Evolutionary conservation across 2,797 vertebrate genomes (phyloP).

Genomic region (Chaenodraco wilsoni): DNA sequence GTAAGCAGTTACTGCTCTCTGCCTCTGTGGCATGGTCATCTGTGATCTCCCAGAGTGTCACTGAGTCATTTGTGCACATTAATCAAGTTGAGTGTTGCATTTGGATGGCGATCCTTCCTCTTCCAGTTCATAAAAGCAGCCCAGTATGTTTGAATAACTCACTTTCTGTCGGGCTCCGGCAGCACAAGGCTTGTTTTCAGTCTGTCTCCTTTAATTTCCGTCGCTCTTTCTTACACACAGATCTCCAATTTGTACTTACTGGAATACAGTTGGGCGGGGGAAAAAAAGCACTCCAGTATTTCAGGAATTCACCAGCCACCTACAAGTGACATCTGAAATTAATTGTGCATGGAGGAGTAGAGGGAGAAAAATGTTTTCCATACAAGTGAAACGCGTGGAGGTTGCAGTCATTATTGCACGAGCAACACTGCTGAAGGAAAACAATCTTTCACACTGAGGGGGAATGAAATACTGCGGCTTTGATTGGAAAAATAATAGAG

Average conservation of each 20-base stretch:
- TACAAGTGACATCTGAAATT: constrained; percentile 75
- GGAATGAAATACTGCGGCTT: constrained; percentile 68
- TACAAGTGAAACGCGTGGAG: constrained; percentile 46
- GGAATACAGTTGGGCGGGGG: constrained; percentile 52
- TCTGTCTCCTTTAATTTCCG: constrained; percentile 65
- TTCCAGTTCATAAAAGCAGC: constrained; percentile 16
- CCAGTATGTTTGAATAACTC: constrained; percentile 48
- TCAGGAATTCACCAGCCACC: constrained; percentile 69
- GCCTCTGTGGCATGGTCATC: background rate
- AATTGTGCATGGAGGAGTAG: constrained; percentile 68
- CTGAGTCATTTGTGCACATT: constrained; percentile 8
- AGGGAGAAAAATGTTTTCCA: constrained; percentile 55
- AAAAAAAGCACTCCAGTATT: constrained; percentile 46
- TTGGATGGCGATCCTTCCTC: constrained; percentile 1
- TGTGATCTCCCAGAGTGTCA: background rate
- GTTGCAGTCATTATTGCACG: constrained; percentile 30
- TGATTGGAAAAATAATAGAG: constrained; percentile 72
- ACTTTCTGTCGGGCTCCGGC: constrained; percentile 42
- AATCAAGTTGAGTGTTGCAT: constrained; percentile 18
- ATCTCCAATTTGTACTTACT: constrained; percentile 68
- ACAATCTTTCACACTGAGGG: constrained; percentile 60
- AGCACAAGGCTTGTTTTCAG: constrained; percentile 57
- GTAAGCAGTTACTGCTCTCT: background rate
- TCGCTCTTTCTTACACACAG: constrained; percentile 34
- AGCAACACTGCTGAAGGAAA: constrained; percentile 58